phyloP scores from a whole-genome alignment of 2,888 invertebrate species.

The Troglohyphantes excavatus region DNA sequence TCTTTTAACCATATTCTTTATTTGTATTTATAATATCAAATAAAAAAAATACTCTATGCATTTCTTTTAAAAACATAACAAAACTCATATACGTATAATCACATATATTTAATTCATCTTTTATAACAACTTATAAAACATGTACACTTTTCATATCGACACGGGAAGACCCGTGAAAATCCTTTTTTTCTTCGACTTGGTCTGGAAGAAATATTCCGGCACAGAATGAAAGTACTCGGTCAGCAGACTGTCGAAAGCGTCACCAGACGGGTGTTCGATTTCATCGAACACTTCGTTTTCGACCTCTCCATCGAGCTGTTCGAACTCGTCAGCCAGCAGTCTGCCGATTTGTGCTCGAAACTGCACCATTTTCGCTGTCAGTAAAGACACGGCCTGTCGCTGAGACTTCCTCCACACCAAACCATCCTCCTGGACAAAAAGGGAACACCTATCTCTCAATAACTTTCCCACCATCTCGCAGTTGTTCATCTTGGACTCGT shows the following conservation, averaged over 20 bases:
- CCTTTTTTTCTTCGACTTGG: constrained; percentile 28
- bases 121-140: too few relatives aligned
- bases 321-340: neutral
- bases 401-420: neutral
- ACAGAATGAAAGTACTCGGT: neutral
- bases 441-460: neutral
- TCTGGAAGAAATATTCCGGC: constrained; percentile 29
- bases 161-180: constrained; percentile 1
- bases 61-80: too few relatives aligned
- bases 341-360: neutral
- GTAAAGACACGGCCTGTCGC: neutral
- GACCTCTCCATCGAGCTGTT: neutral
- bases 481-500: neutral
- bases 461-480: neutral
- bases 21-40: too few relatives aligned
- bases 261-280: neutral
- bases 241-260: neutral
- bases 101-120: too few relatives aligned
- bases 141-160: neutral
- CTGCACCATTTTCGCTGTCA: neutral
- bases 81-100: too few relatives aligned
- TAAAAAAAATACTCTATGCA: too few relatives aligned
- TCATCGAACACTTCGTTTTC: neutral
- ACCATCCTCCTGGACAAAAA: neutral
- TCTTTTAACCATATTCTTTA: too few relatives aligned